Conservation (phyloP, 2,113 vertebrate species). For the Mustela lutreola region DNA sequence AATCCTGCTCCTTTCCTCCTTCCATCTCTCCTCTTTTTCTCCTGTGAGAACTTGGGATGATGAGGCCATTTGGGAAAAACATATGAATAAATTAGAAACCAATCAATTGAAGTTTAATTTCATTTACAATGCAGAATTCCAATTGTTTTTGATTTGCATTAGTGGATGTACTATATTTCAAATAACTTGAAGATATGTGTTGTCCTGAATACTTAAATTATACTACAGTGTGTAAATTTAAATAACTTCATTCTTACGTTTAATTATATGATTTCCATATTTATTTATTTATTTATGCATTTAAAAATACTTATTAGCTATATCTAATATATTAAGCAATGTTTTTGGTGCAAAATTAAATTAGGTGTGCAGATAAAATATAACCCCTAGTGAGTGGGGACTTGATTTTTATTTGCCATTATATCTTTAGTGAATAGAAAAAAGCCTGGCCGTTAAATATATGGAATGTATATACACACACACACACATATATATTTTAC, state of each 20-base stretch:
- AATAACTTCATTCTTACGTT: background rate
- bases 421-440: background rate
- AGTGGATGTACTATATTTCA: background rate
- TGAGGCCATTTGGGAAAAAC: background rate
- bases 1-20: background rate
- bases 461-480: background rate
- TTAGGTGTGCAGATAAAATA: background rate
- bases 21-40: background rate
- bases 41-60: background rate
- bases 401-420: background rate
- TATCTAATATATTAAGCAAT: background rate
- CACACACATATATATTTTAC: no score
- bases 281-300: background rate
- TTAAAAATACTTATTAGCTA: background rate
- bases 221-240: background rate
- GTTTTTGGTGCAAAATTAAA: slow-evolving; percentile 22
- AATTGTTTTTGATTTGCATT: slow-evolving; percentile 15
- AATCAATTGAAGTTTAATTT: background rate
- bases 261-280: background rate
- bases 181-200: background rate
- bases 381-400: background rate
- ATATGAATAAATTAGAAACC: background rate
- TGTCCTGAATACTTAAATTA: background rate
- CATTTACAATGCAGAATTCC: background rate
- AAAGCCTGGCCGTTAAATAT: background rate